Evolutionary conservation across 2,797 vertebrate genomes (phyloP).

Genomic region (Acanthornis magna): DNA sequence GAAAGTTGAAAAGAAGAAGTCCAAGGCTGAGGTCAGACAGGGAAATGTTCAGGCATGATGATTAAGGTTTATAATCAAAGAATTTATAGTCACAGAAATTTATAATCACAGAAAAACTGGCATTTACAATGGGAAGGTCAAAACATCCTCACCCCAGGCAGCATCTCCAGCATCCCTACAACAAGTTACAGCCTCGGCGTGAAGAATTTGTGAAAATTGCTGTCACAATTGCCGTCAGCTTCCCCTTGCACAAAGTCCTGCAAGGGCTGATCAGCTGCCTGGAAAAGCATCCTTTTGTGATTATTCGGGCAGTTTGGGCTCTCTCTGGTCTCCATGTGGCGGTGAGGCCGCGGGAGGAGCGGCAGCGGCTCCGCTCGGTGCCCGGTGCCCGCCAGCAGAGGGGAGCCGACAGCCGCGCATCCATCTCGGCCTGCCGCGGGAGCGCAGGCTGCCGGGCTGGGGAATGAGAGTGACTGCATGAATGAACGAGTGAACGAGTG

Average conservation of each 20-base stretch:
- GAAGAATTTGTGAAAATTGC: neutral
- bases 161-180: neutral
- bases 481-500: neutral
- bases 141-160: neutral
- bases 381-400: neutral
- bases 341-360: neutral
- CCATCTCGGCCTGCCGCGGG: accelerated
- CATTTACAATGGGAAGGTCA: neutral
- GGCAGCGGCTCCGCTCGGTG: accelerated
- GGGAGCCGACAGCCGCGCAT: neutral
- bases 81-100: neutral
- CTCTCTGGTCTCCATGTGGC: neutral
- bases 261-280: neutral
- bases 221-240: neutral
- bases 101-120: neutral
- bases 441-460: neutral
- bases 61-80: neutral
- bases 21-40: neutral
- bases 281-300: neutral
- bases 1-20: neutral
- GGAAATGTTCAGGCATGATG: neutral
- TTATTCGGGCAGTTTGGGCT: neutral
- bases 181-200: accelerated
- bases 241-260: neutral
- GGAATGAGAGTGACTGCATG: neutral